Percentiles rank a stretch among this genome's conserved stretches.
Conservation (phyloP, 2,888 invertebrate genomes). For the Fragum whitleyi region DNA sequence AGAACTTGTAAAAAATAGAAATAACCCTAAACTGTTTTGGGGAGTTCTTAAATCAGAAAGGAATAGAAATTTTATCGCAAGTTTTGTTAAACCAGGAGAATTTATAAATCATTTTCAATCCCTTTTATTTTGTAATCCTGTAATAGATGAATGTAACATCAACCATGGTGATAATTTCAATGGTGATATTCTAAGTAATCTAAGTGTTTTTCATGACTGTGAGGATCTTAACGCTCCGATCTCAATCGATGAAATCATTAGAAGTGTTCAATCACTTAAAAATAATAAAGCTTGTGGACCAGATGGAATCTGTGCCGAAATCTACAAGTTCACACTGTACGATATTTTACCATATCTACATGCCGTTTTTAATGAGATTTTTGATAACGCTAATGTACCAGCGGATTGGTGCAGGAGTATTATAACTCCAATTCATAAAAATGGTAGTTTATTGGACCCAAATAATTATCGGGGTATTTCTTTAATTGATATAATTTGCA, state of each 20-base stretch:
- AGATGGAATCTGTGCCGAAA: constrained; percentile 11
- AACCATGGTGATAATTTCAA: neutral
- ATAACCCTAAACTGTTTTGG: constrained; percentile 2
- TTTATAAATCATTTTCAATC: neutral
- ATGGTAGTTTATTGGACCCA: too few species aligned
- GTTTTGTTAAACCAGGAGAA: too few species aligned
- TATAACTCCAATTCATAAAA: constrained; percentile 3
- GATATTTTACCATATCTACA: neutral
- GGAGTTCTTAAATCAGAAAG: neutral
- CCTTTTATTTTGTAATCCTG: neutral
- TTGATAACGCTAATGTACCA: neutral
- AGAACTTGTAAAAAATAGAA: neutral
- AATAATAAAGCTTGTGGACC: too few species aligned
- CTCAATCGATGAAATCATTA: neutral
- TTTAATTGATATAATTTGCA: too few species aligned
- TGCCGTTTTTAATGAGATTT: constrained; percentile 9
- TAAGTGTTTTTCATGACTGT: neutral
- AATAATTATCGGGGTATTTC: too few species aligned
- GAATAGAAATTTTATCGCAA: neutral
- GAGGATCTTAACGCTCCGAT: neutral
- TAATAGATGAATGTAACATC: neutral
- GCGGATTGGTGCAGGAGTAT: neutral
- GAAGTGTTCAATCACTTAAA: neutral
- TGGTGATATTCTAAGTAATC: neutral
- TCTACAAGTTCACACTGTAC: neutral